phyloP scores from a whole-genome alignment of 92 coral and sea anemone genomes.

The Porites evermanni region DNA sequence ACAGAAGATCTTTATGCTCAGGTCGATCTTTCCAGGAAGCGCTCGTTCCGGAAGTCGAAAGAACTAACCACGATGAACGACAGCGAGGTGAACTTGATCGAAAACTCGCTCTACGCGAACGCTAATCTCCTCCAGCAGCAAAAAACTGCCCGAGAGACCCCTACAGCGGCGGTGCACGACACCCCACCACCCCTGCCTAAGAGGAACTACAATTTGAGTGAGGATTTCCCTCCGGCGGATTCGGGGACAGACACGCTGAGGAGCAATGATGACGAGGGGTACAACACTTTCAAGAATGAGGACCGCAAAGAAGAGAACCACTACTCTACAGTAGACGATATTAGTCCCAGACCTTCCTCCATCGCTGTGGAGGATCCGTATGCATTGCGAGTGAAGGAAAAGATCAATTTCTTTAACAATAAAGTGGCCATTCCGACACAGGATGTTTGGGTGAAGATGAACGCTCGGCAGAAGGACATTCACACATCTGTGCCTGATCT shows the following conservation, averaged over 20 bases:
- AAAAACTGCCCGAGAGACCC: conserved; percentile 60
- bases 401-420: conserved; percentile 80
- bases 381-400: conserved; percentile 71
- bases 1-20: conserved; percentile 68
- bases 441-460: conserved; percentile 83
- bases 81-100: conserved; percentile 83
- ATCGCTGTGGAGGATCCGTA: conserved; percentile 72
- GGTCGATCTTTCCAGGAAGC: conserved; percentile 79
- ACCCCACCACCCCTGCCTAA: conserved; percentile 77
- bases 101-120: conserved; percentile 88
- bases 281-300: conserved; percentile 69
- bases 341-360: conserved; percentile 21
- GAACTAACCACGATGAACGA: conserved; percentile 74
- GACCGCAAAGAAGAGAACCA: conserved; percentile 19
- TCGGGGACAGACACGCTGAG: conserved; percentile 74
- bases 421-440: conserved; percentile 29
- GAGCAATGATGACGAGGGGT: conserved; percentile 83
- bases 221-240: conserved; percentile 65
- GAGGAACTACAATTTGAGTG: conserved; percentile 58
- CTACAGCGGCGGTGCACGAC: conserved; percentile 26
- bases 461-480: conserved; percentile 47
- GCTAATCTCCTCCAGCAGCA: conserved; percentile 68
- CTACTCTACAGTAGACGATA: conserved; percentile 31
- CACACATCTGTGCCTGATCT: conserved; percentile 83
- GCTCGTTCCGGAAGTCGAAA: conserved; percentile 74